A percentile compares a stretch with the other conserved stretches of the same genome.
These are phyloP conservation scores for Zeugodacus cucurbitae DNA, from an alignment of 1,140 invertebrate species.

Conservation along the genomic window DNA sequence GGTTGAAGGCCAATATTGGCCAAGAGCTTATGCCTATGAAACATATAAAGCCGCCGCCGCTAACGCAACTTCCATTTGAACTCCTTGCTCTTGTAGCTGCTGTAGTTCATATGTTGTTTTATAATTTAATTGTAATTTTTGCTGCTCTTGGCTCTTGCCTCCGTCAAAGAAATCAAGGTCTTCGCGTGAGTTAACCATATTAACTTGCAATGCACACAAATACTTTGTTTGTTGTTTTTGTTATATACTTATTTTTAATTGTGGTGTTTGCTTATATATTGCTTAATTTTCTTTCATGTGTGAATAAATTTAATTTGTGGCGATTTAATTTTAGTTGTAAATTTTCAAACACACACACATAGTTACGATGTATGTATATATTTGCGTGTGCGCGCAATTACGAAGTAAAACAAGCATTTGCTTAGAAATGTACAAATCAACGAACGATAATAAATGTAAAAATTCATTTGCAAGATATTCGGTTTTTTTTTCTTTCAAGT, in stretches of 20 bases:
- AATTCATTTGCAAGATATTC: too few relatives aligned
- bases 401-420: background rate
- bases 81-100: background rate
- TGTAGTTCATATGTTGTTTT: background rate
- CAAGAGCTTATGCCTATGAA: too few relatives aligned
- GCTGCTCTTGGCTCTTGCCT: background rate
- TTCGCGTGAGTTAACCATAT: conserved; percentile 57
- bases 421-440: conserved; percentile 18
- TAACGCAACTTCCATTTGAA: background rate
- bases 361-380: background rate
- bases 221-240: background rate
- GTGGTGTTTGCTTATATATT: background rate
- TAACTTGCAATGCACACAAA: conserved; percentile 50
- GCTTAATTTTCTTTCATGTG: background rate
- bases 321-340: background rate
- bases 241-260: too few relatives aligned
- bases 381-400: background rate
- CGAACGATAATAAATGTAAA: conserved; percentile 3
- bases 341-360: background rate
- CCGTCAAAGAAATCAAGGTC: conserved; percentile 42
- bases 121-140: background rate
- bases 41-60: background rate
- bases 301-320: background rate
- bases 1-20: background rate
- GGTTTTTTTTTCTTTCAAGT: too few relatives aligned